Base-by-base conservation (phyloP, 2,888 invertebrate species). In the Ephialtes manifestator region DNA sequence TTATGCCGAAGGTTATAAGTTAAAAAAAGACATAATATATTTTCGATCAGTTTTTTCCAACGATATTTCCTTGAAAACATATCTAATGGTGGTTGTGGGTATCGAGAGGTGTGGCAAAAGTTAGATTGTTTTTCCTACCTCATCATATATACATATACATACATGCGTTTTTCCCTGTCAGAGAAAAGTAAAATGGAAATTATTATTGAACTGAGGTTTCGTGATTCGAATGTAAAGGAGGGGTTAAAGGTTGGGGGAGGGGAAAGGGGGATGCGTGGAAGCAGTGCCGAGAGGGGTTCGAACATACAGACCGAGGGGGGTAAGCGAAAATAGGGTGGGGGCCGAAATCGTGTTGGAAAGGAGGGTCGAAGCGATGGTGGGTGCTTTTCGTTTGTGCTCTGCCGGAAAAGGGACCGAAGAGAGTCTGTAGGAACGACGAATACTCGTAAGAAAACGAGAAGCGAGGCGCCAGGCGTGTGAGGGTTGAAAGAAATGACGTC, bases 401-500 rank as follows among this genome's bases (percentile, higher is more conserved):
- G 39, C 7, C 24, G 70, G n/a, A 79, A 65, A 65, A 65, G 53
- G 51, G 53, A 71, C 46, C 35, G 63, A 3, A n/a, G 55, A 58
- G 15, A 43, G 35, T 18, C 71, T 65, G 65, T 18, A 28, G 53
- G 15, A 79, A 71, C 71, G 71, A 79, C 71, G 71, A 63, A 71
- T 48, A 55, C 53, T 72, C 71, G 78, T 43, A 67, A 53, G 53
- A 51, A 53, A 51, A 53, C 39, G 46, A 51, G 53, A 13, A 51
- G 63, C 39, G 46, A 51, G 53, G 24, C 46, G 46, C 28, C 35
- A 28, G 51, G 28, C 55, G n/a, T 65, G 35, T 51, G 72, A 39
- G 83, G 71, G 71, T 65, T 78, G 72, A 71, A 75, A 71, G 78
- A 82, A 82, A 71, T 79, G 46, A 74, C 48, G 70, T 60, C 82